A percentile compares a stretch with the other conserved stretches of the same genome.
Conservation (phyloP, 2,888 invertebrate genomes). For the Cheilosia variabilis region DNA sequence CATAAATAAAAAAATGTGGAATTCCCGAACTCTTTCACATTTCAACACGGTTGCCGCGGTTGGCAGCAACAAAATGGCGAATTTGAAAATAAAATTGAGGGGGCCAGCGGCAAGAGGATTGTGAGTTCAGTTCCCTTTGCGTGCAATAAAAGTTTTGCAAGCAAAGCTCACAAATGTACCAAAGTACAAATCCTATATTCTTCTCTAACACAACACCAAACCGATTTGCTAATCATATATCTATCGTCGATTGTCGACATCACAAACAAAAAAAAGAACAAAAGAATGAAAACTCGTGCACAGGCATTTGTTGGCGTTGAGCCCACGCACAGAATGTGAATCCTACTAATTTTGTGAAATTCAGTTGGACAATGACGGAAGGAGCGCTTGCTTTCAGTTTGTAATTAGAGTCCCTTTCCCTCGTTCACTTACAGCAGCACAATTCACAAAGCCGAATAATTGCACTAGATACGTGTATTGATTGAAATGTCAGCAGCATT, state of each 20-base stretch:
- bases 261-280: constrained; percentile 21
- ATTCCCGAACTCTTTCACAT: no score
- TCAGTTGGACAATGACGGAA: constrained; percentile 43
- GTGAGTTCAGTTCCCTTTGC: background rate
- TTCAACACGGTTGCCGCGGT: no score
- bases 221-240: constrained; percentile 57
- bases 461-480: constrained; percentile 52
- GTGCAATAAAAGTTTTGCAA: constrained; percentile 26
- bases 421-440: constrained; percentile 19
- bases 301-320: constrained; percentile 42
- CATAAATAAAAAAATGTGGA: no score
- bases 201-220: constrained; percentile 42
- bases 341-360: constrained; percentile 52
- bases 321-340: constrained; percentile 48
- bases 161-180: constrained; percentile 44
- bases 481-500: constrained; percentile 53
- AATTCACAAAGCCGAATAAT: constrained; percentile 42
- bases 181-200: constrained; percentile 31
- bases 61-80: no score
- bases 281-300: constrained; percentile 1
- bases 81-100: no score
- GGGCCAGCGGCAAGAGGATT: no score
- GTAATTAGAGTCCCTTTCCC: constrained; percentile 50
- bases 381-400: constrained; percentile 55
- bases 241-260: constrained; percentile 23